Base-by-base conservation (phyloP, 2,797 vertebrate species). In the Acrossocheilus fasciatus region DNA sequence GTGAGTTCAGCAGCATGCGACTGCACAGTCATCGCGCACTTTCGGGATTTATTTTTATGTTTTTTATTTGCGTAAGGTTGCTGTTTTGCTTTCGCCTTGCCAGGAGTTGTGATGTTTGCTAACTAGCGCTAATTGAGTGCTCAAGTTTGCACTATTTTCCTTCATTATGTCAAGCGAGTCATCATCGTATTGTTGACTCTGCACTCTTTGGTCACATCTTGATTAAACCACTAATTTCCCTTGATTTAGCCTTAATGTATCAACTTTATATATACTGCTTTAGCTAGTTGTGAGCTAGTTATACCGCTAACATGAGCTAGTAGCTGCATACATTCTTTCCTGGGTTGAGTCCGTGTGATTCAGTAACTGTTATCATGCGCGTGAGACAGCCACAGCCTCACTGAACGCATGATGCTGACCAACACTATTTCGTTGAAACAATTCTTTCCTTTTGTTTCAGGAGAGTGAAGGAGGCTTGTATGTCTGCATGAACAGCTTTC, bases 401-500 rank as follows among this genome's bases (percentile, higher is more conserved):
- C 4, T 50, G 18, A 18, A 73, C 41, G 4, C 57, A 26, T 79
- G 39, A 26, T 47, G 12, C 18, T 87, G 4, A 84, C 30, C 26
- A 64, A 54, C 41, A 23, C 10, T 15, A 83, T 82, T 69, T 83
- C 34, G 23, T 8, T 57, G 7, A 4, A 3, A 76, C 2, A 82
- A 2, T 45, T 30, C 75, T 76, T 85, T 82, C 7, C 77, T 74
- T 66, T 17, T 23, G 8, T 89, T 41, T 59, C 87, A 99, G 98
- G 98, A 99, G 91, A 98, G 96, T 9, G 98, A 99, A 77, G 98
- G 98, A 0, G 98, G 98, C 45, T 95, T 99, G 87, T 99, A 97
- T 90, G 96, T 99, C 91, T 99, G 98, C 91, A 99, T 99, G 98
- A 99, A 98, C 94, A 98, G 96, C 69, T 99, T 99, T 94, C 94